Conservation (phyloP, 2,888 invertebrate species). For the Stictocephala bisonia region DNA sequence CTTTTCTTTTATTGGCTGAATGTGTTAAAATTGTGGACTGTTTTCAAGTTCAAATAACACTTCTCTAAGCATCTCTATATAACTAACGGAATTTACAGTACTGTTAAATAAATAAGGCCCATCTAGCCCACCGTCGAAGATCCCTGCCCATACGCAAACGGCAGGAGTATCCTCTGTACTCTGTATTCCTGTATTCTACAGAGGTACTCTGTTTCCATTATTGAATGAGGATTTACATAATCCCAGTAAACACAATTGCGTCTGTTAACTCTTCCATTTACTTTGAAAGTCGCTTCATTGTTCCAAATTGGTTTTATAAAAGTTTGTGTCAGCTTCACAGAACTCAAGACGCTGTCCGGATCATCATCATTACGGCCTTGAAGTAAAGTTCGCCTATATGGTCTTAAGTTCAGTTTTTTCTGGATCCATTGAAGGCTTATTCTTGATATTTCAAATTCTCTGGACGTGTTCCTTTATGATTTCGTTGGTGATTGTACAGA, state of each 20-base stretch:
- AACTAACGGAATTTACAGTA: conserved; percentile 23
- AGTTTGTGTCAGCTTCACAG: background rate
- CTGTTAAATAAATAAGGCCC: conserved; percentile 17
- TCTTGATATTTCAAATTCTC: background rate
- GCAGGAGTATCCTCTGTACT: background rate
- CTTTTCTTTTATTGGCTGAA: conserved; percentile 32
- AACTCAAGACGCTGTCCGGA: background rate
- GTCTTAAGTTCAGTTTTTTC: conserved; percentile 8
- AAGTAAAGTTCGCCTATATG: no score
- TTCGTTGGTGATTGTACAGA: background rate
- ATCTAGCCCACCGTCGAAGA: conserved; percentile 27
- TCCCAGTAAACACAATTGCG: conserved; percentile 15
- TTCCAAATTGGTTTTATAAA: conserved; percentile 13
- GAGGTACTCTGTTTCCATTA: background rate
- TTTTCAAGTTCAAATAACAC: background rate
- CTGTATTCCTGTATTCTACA: no score
- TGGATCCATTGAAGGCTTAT: conserved; percentile 25
- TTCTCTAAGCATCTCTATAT: conserved; percentile 13
- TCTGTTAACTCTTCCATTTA: background rate
- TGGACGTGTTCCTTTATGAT: background rate
- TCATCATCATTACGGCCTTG: no score
- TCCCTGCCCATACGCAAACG: conserved; percentile 31
- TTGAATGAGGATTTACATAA: background rate
- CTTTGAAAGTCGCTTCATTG: conserved; percentile 7
- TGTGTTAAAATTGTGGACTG: conserved; percentile 31